phyloP scores from a whole-genome alignment of 2,113 vertebrate species.

The Callopanchax toddi region DNA sequence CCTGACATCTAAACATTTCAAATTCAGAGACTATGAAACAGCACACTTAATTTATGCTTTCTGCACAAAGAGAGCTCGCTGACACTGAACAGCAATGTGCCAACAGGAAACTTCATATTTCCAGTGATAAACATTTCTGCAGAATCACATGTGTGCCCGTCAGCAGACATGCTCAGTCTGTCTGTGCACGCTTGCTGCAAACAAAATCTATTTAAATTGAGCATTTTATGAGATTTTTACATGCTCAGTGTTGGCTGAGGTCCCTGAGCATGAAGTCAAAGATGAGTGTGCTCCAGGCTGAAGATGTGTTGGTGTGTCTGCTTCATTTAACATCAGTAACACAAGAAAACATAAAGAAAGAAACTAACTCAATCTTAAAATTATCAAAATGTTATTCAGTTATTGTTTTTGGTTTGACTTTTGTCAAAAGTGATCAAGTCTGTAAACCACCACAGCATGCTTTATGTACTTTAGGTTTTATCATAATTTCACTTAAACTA shows the following conservation, averaged over 20 bases:
- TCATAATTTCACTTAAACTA: too few relatives aligned
- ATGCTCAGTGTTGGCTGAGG: constrained; percentile 27
- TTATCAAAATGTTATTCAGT: not conserved
- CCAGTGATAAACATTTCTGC: constrained; percentile 16
- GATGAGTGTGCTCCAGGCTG: constrained; percentile 27
- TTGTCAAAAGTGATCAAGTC: too few relatives aligned
- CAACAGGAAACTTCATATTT: constrained; percentile 13
- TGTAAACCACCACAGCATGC: too few relatives aligned
- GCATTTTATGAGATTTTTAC: constrained; percentile 18
- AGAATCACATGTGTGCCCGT: constrained; percentile 16
- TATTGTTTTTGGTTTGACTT: not conserved
- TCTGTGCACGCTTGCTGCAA: constrained; percentile 33
- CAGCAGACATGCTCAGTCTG: constrained; percentile 14
- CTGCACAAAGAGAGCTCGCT: too few relatives aligned
- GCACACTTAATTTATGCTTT: too few relatives aligned
- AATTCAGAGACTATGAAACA: too few relatives aligned
- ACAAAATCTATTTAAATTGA: constrained; percentile 28
- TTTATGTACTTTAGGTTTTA: too few relatives aligned
- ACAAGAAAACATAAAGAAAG: not conserved
- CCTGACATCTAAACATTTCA: too few relatives aligned
- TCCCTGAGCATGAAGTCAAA: constrained; percentile 18
- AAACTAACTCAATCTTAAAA: not conserved
- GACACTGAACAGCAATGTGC: not conserved
- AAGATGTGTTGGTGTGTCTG: constrained; percentile 19
- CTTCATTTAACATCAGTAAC: constrained; percentile 12